Base-by-base conservation (phyloP, 2,797 vertebrate species). In the Trematomus bernacchii region DNA sequence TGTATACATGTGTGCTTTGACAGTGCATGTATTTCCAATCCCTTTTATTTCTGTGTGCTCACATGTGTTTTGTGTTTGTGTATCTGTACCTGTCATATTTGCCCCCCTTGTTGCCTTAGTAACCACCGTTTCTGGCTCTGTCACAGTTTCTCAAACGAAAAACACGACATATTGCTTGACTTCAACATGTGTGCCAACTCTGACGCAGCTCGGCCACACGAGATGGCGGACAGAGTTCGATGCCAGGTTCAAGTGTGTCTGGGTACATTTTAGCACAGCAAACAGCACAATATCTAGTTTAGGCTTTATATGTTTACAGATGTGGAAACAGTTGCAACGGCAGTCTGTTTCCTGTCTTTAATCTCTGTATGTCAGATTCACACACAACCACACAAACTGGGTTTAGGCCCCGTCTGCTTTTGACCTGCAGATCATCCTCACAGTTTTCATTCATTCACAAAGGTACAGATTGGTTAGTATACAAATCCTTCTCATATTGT, bases 311-410 rank as follows among this genome's bases (percentile, higher is more conserved):
- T 85, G 59, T 72, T 46, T 72, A 57, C 67, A 66, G 64, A 78
- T 77, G 70, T 59, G 37, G 60, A 73, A 69, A 72, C 43, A 48
- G 33, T 47, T 73, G 84, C 48, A 60, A 47, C 0, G 7, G 11
- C 65, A 55, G 53, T 68, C 81, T 89, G 74, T 78, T 88, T 91
- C 85, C 87, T 90, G 84, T 79, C 73, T 84, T 84, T 87, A 87
- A 89, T 89, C 87, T 79, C 27, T 2, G 10, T 47, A 71, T 80
- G 77, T 72, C 73, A 61, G 50, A 73, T 27, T 5, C 27, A 73
- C 27, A 63, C 66, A 58, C 71, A 58, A 57, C 2, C 74, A 62
- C 68, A 64, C 54, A 27, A 27, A 66, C 75, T 47, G 58, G 66
- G 48, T 40, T 65, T 83, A 53, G 60, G 62, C 62, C 30, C 59